A percentile compares a stretch with the other conserved stretches of the same genome.
Conservation (phyloP, 2,797 vertebrate genomes). For the Serranus cabrilla region DNA sequence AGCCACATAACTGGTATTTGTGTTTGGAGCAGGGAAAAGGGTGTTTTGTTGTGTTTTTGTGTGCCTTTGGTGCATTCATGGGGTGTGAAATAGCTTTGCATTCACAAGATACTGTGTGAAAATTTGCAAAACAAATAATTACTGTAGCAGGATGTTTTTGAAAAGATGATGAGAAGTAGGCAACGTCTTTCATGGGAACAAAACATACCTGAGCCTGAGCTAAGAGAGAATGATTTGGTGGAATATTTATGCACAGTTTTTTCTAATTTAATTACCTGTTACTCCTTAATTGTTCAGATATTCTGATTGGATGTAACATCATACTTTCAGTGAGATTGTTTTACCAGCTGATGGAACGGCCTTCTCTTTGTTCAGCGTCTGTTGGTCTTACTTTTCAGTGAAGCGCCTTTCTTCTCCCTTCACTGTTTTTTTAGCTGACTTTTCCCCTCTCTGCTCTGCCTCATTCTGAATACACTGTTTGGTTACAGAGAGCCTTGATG, state of each 20-base stretch:
- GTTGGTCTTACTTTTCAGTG: constrained; percentile 39
- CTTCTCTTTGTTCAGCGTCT: constrained; percentile 47
- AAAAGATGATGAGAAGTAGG: background rate
- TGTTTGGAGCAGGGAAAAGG: background rate
- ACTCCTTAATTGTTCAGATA: background rate
- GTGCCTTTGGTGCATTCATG: background rate
- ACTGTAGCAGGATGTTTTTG: background rate
- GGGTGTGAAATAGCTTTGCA: background rate
- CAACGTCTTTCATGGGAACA: background rate
- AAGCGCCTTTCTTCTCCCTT: constrained; percentile 39
- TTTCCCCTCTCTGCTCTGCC: constrained; percentile 28
- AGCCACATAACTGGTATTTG: background rate
- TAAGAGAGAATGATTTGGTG: background rate
- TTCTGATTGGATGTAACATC: constrained; percentile 5
- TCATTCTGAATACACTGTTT: constrained; percentile 17
- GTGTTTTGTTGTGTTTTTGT: background rate
- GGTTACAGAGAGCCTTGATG: constrained; percentile 31
- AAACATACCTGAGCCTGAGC: background rate
- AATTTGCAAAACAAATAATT: background rate
- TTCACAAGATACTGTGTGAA: background rate
- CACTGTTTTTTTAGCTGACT: constrained; percentile 26
- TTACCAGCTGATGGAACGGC: constrained; percentile 35
- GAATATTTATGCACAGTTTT: background rate
- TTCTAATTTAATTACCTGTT: constrained; percentile 1
- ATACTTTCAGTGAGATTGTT: constrained; percentile 10